Conservation (phyloP, 2,888 invertebrate species). For the Dryocosmus kuriphilus region DNA sequence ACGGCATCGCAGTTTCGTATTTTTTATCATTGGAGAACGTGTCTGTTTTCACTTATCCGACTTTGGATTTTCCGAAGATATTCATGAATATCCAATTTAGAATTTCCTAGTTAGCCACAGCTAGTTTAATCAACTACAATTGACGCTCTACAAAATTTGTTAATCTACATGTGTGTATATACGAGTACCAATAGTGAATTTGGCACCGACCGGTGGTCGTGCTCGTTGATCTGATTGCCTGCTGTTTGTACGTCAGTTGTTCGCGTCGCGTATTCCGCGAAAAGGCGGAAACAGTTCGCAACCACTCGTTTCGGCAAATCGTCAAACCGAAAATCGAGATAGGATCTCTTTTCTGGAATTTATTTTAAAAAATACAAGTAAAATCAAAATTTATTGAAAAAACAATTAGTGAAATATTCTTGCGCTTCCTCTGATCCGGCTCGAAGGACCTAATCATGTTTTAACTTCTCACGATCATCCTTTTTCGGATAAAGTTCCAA, state of each 20-base stretch:
- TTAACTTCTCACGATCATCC: too few species aligned
- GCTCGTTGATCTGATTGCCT: conserved; percentile 52
- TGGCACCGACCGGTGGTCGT: conserved; percentile 48
- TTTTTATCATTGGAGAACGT: too few species aligned
- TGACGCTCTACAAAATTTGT: background rate
- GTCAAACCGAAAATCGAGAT: conserved; percentile 5
- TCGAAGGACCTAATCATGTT: too few species aligned
- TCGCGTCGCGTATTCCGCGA: conserved; percentile 45
- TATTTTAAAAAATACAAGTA: background rate
- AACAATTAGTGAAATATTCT: too few species aligned
- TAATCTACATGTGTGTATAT: background rate
- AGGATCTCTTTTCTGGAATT: background rate
- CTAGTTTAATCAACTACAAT: background rate
- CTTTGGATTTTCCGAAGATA: too few species aligned
- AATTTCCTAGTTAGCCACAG: background rate
- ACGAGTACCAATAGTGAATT: conserved; percentile 43
- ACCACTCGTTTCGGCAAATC: conserved; percentile 12
- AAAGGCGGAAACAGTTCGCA: conserved; percentile 42
- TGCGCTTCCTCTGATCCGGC: too few species aligned
- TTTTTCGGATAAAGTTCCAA: too few species aligned
- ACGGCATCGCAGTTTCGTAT: too few species aligned
- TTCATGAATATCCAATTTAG: too few species aligned
- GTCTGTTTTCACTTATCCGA: too few species aligned
- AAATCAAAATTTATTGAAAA: too few species aligned
- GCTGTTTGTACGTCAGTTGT: conserved; percentile 48